These are phyloP conservation scores for Pristionchus exspectatus DNA, from an alignment of 2,888 invertebrate species.

Conservation along the genomic window DNA sequence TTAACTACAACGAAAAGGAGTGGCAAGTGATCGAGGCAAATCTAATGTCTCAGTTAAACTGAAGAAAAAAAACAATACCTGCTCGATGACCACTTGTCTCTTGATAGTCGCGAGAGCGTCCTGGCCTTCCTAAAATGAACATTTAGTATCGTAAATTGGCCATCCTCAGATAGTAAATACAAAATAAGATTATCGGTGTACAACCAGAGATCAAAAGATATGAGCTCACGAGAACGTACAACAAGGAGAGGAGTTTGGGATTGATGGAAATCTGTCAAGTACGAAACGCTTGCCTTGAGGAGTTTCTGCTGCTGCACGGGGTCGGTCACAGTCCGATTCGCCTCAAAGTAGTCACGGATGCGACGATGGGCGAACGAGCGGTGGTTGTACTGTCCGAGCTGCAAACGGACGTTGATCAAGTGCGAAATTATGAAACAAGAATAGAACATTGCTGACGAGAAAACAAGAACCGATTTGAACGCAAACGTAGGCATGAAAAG, in stretches of 20 bases:
- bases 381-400: constrained; percentile 78
- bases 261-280: not conserved
- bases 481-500: not conserved
- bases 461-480: not conserved
- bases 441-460: not conserved
- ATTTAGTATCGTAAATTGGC: not conserved
- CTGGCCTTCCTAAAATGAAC: constrained; percentile 62
- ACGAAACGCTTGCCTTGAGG: constrained; percentile 62
- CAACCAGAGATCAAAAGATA: not conserved
- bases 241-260: no score
- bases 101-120: constrained; percentile 63
- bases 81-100: constrained; percentile 67
- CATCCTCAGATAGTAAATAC: no score
- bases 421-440: not conserved
- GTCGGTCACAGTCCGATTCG: constrained; percentile 68
- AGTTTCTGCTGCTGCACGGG: constrained; percentile 64
- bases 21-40: not conserved
- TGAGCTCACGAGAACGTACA: not conserved
- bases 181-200: not conserved
- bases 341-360: constrained; percentile 77
- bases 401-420: not conserved
- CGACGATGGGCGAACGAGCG: constrained; percentile 76
- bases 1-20: not conserved
- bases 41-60: not conserved
- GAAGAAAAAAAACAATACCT: not conserved